phyloP scores from a whole-genome alignment of 2,113 vertebrate genomes.

The Struthio camelus region DNA sequence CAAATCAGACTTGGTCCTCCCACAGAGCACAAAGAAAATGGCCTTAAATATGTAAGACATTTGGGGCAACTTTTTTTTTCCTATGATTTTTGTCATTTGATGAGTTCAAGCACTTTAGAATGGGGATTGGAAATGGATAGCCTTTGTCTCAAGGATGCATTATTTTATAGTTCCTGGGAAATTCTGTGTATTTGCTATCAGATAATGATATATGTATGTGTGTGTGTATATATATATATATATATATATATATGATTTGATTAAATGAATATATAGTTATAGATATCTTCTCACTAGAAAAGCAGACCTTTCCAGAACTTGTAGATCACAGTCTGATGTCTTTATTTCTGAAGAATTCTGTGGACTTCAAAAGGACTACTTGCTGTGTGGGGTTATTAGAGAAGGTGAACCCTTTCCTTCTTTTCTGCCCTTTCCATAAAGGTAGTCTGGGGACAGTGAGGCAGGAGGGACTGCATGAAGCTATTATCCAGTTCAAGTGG shows the following conservation, averaged over 20 bases:
- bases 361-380: background rate
- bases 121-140: background rate
- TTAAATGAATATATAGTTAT: background rate
- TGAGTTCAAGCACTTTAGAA: background rate
- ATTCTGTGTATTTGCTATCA: background rate
- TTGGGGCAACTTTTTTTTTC: background rate
- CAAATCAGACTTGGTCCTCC: background rate
- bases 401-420: background rate
- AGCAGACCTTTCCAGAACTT: background rate
- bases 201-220: too few species aligned
- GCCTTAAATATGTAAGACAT: background rate
- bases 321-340: background rate
- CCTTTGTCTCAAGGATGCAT: background rate
- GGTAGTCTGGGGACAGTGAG: background rate
- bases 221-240: too few species aligned
- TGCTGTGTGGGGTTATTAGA: background rate
- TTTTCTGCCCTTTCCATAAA: background rate
- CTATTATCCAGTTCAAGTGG: background rate
- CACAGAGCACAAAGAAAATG: background rate
- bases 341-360: background rate
- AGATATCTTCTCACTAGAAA: background rate
- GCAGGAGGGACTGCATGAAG: background rate
- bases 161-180: background rate
- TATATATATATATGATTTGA: fast-evolving
- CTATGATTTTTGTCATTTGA: background rate